A percentile compares a stretch with the other conserved stretches of the same genome.
phyloP scores from a whole-genome alignment of 2,797 vertebrate genomes.

The Schizopygopsis malacanthus region DNA sequence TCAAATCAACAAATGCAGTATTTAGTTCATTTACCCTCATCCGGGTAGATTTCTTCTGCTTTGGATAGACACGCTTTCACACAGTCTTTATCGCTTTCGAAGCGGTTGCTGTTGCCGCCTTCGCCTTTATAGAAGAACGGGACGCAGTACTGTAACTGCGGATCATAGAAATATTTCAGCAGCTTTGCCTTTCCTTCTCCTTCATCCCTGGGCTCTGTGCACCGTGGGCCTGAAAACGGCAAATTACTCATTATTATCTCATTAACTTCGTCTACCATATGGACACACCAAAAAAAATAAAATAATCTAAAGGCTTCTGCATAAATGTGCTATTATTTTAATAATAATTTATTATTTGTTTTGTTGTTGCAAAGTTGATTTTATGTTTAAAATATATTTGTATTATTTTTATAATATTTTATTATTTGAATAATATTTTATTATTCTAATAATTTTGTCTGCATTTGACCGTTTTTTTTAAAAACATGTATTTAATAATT shows the following conservation, averaged over 20 bases:
- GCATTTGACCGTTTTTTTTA: neutral
- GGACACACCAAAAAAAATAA: neutral
- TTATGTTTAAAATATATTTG: neutral
- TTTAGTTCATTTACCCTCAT: slow-evolving; percentile 43
- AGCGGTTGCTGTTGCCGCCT: slow-evolving; percentile 52
- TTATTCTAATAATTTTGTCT: too few species aligned
- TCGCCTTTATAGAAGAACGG: slow-evolving; percentile 60
- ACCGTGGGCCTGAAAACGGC: slow-evolving; percentile 33
- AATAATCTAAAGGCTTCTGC: neutral
- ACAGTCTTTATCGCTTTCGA: slow-evolving; percentile 44
- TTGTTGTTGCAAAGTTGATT: neutral
- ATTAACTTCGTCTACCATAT: neutral
- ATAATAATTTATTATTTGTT: neutral
- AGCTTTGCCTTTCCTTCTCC: slow-evolving; percentile 32
- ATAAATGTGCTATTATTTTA: neutral
- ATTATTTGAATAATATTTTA: too few species aligned
- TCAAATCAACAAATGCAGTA: neutral
- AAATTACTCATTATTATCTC: neutral
- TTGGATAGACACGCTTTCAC: slow-evolving; percentile 24
- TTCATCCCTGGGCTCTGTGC: neutral
- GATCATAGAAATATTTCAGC: slow-evolving; percentile 41
- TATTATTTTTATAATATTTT: neutral
- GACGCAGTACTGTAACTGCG: neutral
- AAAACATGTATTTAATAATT: neutral
- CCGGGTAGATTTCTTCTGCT: slow-evolving; percentile 40